Base-by-base conservation (phyloP, 2,888 invertebrate genomes). In the Euzetes globulus region DNA sequence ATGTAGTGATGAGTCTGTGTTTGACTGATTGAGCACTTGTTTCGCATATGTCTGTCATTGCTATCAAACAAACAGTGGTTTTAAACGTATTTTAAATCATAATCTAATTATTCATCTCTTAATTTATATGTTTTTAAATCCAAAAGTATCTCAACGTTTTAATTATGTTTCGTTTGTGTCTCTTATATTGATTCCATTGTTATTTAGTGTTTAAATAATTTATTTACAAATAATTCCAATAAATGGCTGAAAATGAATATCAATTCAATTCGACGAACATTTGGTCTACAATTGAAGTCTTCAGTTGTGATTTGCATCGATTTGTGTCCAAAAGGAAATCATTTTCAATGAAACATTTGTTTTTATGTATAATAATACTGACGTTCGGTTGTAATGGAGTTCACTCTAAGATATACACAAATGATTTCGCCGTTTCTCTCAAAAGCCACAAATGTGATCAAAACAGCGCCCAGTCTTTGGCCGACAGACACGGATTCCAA, bases 351-450 rank as follows among this genome's bases (percentile, higher is more conserved):
- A 33, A 33, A n/a, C n/a, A n/a, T n/a, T n/a, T n/a, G n/a, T n/a
- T n/a, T n/a, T n/a, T n/a, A n/a, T n/a, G n/a, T n/a, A 41, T 41
- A 37, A 50, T 50, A 50, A 19, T 25, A 45, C 45, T 47, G 47
- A 45, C 41, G 15, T 37, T 70, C 19, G 25, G 25, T 37, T 70
- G 7, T 19, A 70, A 70, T 70, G 17, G 22, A 47, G 71, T 71
- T 71, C 27, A 72, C 13, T 27, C 22, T 68, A 74, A 55, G 68
- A 79, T 72, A 17, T 85, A 81, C 80, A 82, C 83, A 27, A 85
- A 86, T 80, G 83, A 85, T 78, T 86, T 85, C 83, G 86, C 85
- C 22, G 83, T 84, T 1, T 81, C 83, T 77, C 82, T 86, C 73
- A 22, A 58, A 25, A 6, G 9, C 5, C 81, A 80, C 17, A 83